A percentile compares a stretch with the other conserved stretches of the same genome.
These are phyloP conservation scores for Pseudotriccus pelzelni DNA, from an alignment of 2,797 vertebrate species.

Conservation along the genomic window DNA sequence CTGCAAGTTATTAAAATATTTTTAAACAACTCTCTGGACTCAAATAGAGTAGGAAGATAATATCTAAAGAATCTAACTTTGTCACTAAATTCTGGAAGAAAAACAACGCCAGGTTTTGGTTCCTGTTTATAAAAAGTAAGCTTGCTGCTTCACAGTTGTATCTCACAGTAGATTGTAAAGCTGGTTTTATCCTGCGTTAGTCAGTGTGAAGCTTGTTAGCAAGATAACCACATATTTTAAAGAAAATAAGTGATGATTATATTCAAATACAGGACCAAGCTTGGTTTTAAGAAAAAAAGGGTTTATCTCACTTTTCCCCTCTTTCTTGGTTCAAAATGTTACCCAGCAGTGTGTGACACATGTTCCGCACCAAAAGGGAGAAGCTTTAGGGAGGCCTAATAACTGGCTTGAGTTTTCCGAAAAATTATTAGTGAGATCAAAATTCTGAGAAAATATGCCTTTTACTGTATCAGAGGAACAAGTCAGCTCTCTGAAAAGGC, in stretches of 20 bases:
- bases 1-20: background rate
- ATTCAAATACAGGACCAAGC: background rate
- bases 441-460: background rate
- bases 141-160: background rate
- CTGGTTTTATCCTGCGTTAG: background rate
- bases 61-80: background rate
- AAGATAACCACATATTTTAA: background rate
- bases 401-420: background rate
- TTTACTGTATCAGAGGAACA: background rate
- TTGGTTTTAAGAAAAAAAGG: background rate
- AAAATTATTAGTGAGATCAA: background rate
- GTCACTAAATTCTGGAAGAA: background rate
- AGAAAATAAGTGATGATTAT: background rate
- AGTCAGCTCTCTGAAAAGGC: background rate
- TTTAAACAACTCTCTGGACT: background rate
- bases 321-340: background rate
- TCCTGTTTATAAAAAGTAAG: background rate
- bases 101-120: background rate
- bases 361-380: background rate
- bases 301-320: background rate
- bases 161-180: background rate
- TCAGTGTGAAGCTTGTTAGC: background rate
- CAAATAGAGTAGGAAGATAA: background rate
- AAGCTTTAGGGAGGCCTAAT: background rate
- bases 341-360: fast-evolving